These are phyloP conservation scores for Eilema depressum DNA, from an alignment of 2,888 invertebrate genomes.

Conservation along the genomic window DNA sequence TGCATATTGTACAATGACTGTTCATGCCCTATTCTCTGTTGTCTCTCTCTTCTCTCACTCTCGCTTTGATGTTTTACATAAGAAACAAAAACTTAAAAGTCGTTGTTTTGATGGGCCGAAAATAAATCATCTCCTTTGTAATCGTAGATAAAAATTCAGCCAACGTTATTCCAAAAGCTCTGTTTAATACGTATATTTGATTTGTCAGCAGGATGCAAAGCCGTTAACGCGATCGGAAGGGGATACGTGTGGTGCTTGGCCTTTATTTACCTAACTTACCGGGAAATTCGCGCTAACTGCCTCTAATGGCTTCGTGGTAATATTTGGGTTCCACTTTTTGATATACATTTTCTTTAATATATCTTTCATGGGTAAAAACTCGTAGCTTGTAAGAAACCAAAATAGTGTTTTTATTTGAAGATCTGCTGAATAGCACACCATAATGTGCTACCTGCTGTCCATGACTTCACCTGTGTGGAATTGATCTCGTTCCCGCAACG, in stretches of 20 bases:
- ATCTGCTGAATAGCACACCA: no score
- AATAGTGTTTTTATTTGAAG: background rate
- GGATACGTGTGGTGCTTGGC: slow-evolving; percentile 21
- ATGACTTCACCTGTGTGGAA: no score
- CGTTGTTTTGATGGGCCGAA: no score
- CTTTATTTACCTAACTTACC: slow-evolving; percentile 19
- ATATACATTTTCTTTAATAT: background rate
- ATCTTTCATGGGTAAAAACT: background rate
- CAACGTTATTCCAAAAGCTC: background rate
- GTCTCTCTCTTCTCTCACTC: no score
- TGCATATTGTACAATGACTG: no score
- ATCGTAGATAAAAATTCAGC: background rate
- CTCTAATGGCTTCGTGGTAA: background rate
- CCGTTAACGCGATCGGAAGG: slow-evolving; percentile 38
- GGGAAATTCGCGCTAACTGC: background rate
- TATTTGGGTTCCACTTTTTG: background rate
- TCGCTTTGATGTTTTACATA: no score
- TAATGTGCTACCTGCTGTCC: no score
- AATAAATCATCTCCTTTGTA: no score
- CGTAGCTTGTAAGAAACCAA: background rate
- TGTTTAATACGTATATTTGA: slow-evolving; percentile 38
- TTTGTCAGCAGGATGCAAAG: slow-evolving; percentile 40
- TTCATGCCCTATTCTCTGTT: no score
- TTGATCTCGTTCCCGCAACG: no score
- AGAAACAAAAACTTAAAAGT: no score